Evolutionary conservation across 2,797 vertebrate genomes (phyloP).

Genomic region (Masticophis lateralis): DNA sequence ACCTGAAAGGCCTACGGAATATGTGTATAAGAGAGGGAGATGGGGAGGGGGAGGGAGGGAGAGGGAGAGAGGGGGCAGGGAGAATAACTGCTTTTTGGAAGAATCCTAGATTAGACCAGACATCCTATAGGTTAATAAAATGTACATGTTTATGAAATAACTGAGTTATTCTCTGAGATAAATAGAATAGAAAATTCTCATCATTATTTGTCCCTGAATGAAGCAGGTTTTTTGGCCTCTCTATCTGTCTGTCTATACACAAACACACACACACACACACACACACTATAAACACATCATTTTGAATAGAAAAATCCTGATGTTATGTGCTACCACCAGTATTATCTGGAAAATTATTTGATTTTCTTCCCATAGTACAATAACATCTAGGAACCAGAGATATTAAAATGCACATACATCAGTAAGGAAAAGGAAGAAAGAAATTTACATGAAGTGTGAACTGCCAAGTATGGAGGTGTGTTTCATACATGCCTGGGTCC

Average conservation of each 20-base stretch:
- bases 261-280: too few species aligned
- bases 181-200: conserved; percentile 50
- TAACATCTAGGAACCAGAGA: conserved; percentile 54
- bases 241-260: background rate
- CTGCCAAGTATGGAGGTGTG: conserved; percentile 43
- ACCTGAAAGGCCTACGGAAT: background rate
- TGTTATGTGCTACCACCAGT: conserved; percentile 62
- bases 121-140: conserved; percentile 27
- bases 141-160: conserved; percentile 24
- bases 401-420: conserved; percentile 49
- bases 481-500: conserved; percentile 9
- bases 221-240: conserved; percentile 48
- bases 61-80: background rate
- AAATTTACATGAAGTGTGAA: conserved; percentile 58
- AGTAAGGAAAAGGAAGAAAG: conserved; percentile 47
- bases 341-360: conserved; percentile 36
- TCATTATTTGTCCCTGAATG: conserved; percentile 55
- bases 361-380: conserved; percentile 60
- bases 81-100: conserved; percentile 23
- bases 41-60: background rate
- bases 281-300: background rate
- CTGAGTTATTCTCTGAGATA: conserved; percentile 46
- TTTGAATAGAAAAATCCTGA: conserved; percentile 60
- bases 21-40: background rate
- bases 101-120: conserved; percentile 8